Conservation (phyloP, 2,888 invertebrate genomes). For the Cephus spinipes region DNA sequence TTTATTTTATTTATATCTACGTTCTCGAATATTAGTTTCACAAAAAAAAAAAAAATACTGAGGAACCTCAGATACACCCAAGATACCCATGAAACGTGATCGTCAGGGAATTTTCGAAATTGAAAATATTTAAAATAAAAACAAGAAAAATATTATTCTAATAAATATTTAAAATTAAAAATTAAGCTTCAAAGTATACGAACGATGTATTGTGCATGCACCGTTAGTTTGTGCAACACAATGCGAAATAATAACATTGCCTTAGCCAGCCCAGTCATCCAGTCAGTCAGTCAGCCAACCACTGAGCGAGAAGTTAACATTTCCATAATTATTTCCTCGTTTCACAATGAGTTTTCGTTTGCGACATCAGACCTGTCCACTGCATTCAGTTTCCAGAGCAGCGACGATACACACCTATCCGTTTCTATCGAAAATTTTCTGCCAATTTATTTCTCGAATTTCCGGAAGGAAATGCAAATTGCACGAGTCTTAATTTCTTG, state of each 20-base stretch:
- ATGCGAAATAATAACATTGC: constrained; percentile 32
- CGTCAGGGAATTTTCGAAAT: background rate
- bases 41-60: background rate
- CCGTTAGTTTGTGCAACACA: constrained; percentile 30
- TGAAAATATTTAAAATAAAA: background rate
- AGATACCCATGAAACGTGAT: background rate
- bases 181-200: background rate
- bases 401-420: background rate
- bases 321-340: constrained; percentile 56
- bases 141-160: background rate
- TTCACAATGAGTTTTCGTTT: constrained; percentile 42
- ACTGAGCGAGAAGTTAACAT: constrained; percentile 24
- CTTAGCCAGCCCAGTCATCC: constrained; percentile 4
- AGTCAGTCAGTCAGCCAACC: constrained; percentile 15
- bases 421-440: background rate
- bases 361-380: constrained; percentile 20
- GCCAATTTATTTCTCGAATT: background rate
- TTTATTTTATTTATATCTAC: constrained; percentile 8
- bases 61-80: background rate
- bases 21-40: constrained; percentile 5
- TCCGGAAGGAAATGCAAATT: background rate
- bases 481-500: background rate
- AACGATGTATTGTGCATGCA: constrained; percentile 10
- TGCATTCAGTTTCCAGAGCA: background rate
- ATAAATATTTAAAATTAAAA: background rate